phyloP scores from a whole-genome alignment of 2,888 invertebrate genomes.

The Linyphia triangularis region DNA sequence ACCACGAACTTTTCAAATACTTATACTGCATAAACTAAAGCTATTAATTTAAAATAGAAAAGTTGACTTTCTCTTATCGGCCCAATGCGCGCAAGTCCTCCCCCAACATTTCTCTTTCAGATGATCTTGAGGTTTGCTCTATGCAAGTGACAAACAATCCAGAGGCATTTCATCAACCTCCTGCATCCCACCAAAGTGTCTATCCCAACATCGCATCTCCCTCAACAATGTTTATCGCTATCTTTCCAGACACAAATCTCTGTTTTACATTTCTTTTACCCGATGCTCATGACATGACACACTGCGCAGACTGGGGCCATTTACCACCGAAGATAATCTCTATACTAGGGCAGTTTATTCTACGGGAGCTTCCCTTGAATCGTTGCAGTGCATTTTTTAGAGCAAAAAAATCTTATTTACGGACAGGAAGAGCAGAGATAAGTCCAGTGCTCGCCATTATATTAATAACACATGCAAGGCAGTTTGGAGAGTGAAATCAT shows the following conservation, averaged over 20 bases:
- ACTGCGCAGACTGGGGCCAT: slow-evolving; percentile 27
- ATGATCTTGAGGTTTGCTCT: not conserved
- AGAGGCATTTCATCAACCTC: not conserved
- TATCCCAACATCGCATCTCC: not conserved
- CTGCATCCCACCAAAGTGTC: not conserved
- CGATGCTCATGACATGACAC: slow-evolving; percentile 41
- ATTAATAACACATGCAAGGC: not conserved
- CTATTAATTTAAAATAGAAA: not conserved
- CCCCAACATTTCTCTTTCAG: not conserved
- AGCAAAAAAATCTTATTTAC: slow-evolving; percentile 22
- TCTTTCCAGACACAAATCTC: slow-evolving; percentile 53
- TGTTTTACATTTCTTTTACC: slow-evolving; percentile 48
- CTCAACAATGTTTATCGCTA: slow-evolving; percentile 13
- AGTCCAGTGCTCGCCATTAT: slow-evolving; percentile 18
- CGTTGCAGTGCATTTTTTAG: not conserved
- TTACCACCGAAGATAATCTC: slow-evolving; percentile 54
- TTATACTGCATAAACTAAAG: too few relatives aligned
- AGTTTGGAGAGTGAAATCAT: not conserved
- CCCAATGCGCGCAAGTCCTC: not conserved
- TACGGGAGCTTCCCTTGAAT: slow-evolving; percentile 15
- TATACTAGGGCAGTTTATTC: slow-evolving; percentile 46
- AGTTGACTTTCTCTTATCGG: not conserved
- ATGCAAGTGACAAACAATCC: slow-evolving; percentile 13
- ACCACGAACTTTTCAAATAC: too few relatives aligned
- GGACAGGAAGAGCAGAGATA: slow-evolving; percentile 33